Conservation (phyloP, 64 coral and sea anemone genomes). For the Dendronephthya gigantea region DNA sequence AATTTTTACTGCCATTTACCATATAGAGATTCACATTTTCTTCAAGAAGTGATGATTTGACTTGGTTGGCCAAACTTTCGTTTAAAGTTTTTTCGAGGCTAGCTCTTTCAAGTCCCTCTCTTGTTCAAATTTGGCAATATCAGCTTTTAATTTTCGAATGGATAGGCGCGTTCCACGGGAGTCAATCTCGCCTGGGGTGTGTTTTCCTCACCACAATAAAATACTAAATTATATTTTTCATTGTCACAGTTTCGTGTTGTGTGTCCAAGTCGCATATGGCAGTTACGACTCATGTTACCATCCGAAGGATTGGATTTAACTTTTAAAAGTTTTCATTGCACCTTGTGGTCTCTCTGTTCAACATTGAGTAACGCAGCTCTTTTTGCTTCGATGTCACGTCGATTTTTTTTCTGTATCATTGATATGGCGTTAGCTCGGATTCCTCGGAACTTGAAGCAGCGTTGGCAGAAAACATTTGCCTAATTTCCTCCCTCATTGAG, state of each 20-base stretch:
- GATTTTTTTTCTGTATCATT: slow-evolving; percentile 21
- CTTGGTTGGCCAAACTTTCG: not conserved
- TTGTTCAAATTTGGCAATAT: not conserved
- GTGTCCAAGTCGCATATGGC: not conserved
- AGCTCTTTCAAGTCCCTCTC: not conserved
- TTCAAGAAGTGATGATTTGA: not conserved
- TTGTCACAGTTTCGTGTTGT: not conserved
- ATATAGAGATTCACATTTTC: not conserved
- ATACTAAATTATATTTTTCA: not conserved
- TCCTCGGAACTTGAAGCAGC: not conserved
- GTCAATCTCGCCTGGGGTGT: not conserved
- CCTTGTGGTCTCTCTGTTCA: slow-evolving; percentile 12
- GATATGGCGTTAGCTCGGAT: not conserved
- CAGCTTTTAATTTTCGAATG: not conserved
- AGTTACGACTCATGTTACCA: slow-evolving; percentile 34
- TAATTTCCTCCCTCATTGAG: not conserved
- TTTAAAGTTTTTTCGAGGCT: not conserved
- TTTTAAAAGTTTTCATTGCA: slow-evolving; percentile 12
- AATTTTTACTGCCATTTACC: not conserved
- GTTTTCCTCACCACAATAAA: not conserved
- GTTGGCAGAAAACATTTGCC: not conserved
- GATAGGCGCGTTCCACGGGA: not conserved
- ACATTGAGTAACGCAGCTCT: slow-evolving; percentile 14
- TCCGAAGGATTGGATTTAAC: slow-evolving; percentile 24
- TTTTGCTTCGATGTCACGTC: slow-evolving; percentile 22